Evolutionary conservation across 2,888 invertebrate genomes (phyloP).

Genomic region (Erebia epiphron): DNA sequence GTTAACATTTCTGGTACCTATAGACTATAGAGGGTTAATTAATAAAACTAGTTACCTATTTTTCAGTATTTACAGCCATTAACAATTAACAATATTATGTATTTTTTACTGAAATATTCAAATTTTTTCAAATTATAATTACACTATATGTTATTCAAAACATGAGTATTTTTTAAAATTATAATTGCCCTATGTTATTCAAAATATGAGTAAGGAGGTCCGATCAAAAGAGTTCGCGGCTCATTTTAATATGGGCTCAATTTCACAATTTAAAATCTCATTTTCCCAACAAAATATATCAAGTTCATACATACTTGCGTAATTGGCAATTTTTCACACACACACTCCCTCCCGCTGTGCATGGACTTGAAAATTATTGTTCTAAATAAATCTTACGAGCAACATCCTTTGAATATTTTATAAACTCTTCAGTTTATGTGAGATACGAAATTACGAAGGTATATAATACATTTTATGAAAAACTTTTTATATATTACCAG

Average conservation of each 20-base stretch:
- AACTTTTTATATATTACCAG: no score
- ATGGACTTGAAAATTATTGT: conserved; percentile 35
- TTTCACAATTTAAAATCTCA: conserved; percentile 18
- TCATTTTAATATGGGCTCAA: not conserved
- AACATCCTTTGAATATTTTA: conserved; percentile 33
- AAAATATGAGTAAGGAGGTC: not conserved
- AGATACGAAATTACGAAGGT: conserved; percentile 3
- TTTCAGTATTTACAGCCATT: no score
- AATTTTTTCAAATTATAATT: no score
- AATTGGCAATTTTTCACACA: conserved; percentile 40
- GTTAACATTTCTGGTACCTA: no score
- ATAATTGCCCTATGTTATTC: not conserved
- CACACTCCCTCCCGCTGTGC: conserved; percentile 35
- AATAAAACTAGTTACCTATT: no score
- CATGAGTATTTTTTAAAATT: not conserved
- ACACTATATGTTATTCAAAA: not conserved
- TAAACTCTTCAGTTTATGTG: conserved; percentile 10
- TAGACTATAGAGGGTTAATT: no score
- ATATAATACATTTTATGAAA: not conserved
- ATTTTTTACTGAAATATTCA: no score
- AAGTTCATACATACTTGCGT: conserved; percentile 28
- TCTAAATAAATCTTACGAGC: conserved; percentile 32
- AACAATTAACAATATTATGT: no score
- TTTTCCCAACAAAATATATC: conserved; percentile 16
- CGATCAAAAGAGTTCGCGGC: not conserved